A percentile compares a stretch with the other conserved stretches of the same genome.
These are phyloP conservation scores for Enteromius radiatus DNA, from an alignment of 2,797 vertebrate genomes.

Conservation along the genomic window DNA sequence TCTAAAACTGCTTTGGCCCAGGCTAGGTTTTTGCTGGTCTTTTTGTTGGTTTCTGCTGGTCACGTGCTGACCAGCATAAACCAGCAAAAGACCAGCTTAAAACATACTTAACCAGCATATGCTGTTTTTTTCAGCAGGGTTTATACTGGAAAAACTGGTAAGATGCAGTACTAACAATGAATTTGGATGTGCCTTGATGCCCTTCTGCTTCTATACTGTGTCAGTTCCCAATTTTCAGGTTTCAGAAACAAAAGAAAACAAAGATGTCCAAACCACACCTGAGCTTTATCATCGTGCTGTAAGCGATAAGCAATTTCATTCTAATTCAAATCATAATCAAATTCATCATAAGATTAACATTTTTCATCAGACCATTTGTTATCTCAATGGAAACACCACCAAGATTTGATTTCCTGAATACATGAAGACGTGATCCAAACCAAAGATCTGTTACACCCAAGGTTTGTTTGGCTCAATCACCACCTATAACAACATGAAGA, in stretches of 20 bases:
- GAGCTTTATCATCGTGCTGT: not conserved
- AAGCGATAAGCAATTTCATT: not conserved
- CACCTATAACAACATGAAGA: not conserved
- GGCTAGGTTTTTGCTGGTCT: too few species aligned
- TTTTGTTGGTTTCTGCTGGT: too few species aligned
- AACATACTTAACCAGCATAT: too few species aligned
- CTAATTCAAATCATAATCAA: too few species aligned
- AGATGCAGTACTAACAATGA: not conserved
- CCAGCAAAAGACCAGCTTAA: too few species aligned
- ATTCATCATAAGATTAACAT: not conserved
- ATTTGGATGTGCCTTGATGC: slow-evolving; percentile 3
- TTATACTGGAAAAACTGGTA: not conserved
- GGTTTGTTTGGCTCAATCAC: slow-evolving; percentile 26
- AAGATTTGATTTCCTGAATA: slow-evolving; percentile 7
- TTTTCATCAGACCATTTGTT: not conserved
- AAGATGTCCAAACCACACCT: not conserved
- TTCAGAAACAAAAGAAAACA: not conserved
- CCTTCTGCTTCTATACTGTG: not conserved
- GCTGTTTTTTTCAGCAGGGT: too few species aligned
- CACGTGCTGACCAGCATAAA: too few species aligned
- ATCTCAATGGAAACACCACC: not conserved
- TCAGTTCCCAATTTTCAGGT: not conserved
- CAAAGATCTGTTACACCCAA: not conserved
- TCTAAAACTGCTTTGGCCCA: too few species aligned
- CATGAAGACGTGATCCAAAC: not conserved